Percentiles rank a stretch among this genome's conserved stretches.
Conservation (phyloP, 2,888 invertebrate genomes). For the Cantharis rufa region DNA sequence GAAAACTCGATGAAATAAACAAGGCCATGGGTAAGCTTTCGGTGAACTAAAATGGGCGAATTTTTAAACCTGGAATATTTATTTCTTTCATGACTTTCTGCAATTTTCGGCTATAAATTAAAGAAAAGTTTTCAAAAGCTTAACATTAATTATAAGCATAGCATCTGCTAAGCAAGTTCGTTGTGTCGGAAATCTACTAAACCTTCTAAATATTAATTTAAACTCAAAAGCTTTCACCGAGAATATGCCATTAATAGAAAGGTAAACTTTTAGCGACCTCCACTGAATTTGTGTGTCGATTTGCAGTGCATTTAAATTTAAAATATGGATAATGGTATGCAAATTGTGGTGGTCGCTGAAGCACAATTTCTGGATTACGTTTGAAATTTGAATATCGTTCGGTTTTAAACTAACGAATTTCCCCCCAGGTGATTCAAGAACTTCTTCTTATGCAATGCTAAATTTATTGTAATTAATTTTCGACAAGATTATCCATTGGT, state of each 20-base stretch:
- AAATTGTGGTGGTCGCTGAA: constrained; percentile 21
- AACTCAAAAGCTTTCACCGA: not conserved
- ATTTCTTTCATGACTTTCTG: not conserved
- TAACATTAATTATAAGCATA: not conserved
- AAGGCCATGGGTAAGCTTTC: not conserved
- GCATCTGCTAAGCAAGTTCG: constrained; percentile 1
- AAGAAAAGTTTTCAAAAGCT: not conserved
- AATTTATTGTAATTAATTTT: not conserved
- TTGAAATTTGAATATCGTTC: constrained; percentile 23
- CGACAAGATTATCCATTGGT: not conserved
- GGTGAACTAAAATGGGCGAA: not conserved
- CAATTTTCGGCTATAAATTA: not conserved
- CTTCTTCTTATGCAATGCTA: constrained; percentile 6
- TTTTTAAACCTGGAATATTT: not conserved
- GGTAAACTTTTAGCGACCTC: constrained; percentile 2
- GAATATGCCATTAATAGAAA: constrained; percentile 8
- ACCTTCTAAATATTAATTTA: constrained; percentile 12
- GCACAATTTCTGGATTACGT: constrained; percentile 21
- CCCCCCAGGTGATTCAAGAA: constrained; percentile 19
- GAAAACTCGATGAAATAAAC: not conserved
- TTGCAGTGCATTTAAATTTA: constrained; percentile 17
- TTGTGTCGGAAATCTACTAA: not conserved
- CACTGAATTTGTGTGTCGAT: constrained; percentile 10
- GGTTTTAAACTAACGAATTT: constrained; percentile 7
- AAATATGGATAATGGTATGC: constrained; percentile 22